phyloP scores from a whole-genome alignment of 2,888 invertebrate genomes.

The Diplazon laetatorius region DNA sequence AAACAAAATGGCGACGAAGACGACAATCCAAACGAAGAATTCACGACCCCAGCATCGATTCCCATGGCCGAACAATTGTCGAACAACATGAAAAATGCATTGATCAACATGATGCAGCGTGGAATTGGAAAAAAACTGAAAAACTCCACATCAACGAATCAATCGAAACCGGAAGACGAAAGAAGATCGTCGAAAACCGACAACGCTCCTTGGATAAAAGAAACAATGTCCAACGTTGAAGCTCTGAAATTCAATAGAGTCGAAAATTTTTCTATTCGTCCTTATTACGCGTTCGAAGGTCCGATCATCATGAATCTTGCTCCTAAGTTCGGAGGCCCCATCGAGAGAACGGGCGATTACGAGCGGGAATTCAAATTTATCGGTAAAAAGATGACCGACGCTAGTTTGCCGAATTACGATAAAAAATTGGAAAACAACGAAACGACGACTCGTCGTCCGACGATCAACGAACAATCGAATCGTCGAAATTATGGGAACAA shows the following conservation, averaged over 20 bases:
- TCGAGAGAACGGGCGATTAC: not conserved
- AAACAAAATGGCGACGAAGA: not conserved
- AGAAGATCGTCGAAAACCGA: not conserved
- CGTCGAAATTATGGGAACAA: not conserved
- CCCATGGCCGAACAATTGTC: constrained; percentile 40
- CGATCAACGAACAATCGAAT: not conserved
- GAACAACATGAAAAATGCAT: constrained; percentile 40
- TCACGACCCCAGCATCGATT: not conserved
- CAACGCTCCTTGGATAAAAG: not conserved
- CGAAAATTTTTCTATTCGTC: constrained; percentile 18
- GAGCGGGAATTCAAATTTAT: constrained; percentile 16
- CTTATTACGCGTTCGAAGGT: constrained; percentile 63
- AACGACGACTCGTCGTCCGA: not conserved
- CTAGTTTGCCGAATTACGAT: not conserved
- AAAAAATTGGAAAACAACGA: not conserved
- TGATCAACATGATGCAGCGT: constrained; percentile 45
- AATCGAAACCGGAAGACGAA: not conserved
- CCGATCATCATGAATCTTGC: constrained; percentile 51
- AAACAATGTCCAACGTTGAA: not conserved
- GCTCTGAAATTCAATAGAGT: not conserved
- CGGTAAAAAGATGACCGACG: not conserved
- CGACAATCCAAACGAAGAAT: not conserved
- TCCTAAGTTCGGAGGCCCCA: not conserved
- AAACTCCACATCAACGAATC: not conserved
- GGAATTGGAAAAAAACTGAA: constrained; percentile 26